Evolutionary conservation across 2,797 vertebrate species (phyloP), one percentile per base, ranked within the genome.

Genomic region (Trachurus trachurus): DNA sequence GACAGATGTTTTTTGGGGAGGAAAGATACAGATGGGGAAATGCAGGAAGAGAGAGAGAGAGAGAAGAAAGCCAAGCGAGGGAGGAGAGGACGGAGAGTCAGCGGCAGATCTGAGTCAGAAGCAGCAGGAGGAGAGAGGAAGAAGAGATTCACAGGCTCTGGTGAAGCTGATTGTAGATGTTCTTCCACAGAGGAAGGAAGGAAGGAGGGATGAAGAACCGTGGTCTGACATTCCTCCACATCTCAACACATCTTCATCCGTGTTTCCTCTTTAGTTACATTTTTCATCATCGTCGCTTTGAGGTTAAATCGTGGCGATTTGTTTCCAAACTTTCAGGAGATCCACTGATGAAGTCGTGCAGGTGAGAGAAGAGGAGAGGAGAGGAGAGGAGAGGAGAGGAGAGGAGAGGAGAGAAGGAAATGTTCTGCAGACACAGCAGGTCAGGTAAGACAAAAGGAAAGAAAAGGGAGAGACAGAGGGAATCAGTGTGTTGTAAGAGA

Each of bases 31-130:
- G 61, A 66, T 16, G 34, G 68, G 50, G 71, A 58, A 49, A 58
- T 60, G 62, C 21, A 39, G 53, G 60, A 47, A 63, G 21, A 34
- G 37, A 42, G 39, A 58, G 16, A 34, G 31, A 34, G 31, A 34
- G 15, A 61, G 63, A 34, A 42, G n/a, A 16, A 56, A 50, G 60
- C 11, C 10, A n/a, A 22, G 49, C 8, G 0, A 1, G 26, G 11
- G 21, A 57, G 15, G 26, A 69, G 21, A 31, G 17, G 54, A 31
- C 1, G 31, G 31, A 42, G 16, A 45, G 66, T 29, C 17, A 4
- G 31, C 42, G 45, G 66, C 52, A 42, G 31, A 47, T 68, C 39
- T 42, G 79, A 79, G 40, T 56, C 59, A 66, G 44, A 66, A 31
- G 21, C 39, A 53, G 22, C 9, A 1, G 7, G 10, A 47, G 45